These are phyloP conservation scores for Ahaetulla prasina DNA, from an alignment of 2,113 vertebrate species.

Conservation along the genomic window DNA sequence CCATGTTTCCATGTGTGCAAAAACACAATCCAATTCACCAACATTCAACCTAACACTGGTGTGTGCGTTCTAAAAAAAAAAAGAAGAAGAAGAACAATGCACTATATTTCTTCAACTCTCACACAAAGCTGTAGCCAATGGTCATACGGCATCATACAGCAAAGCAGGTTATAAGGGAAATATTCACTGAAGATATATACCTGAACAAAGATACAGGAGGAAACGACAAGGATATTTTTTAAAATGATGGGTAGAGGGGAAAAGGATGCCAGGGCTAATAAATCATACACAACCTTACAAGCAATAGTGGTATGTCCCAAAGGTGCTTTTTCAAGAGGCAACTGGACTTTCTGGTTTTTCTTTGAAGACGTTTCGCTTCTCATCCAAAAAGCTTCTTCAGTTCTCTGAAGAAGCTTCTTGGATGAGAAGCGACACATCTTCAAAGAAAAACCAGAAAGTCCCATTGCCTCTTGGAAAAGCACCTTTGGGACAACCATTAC, in stretches of 20 bases:
- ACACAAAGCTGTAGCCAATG: neutral
- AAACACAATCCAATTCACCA: neutral
- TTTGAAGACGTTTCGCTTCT: too few relatives aligned
- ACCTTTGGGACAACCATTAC: too few relatives aligned
- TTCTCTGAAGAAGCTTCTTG: too few relatives aligned
- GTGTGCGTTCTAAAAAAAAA: neutral
- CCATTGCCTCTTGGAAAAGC: too few relatives aligned
- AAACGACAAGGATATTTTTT: neutral
- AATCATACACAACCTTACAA: neutral
- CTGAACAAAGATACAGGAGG: neutral
- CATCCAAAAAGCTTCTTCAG: too few relatives aligned
- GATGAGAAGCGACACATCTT: too few relatives aligned
- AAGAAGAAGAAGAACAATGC: too few relatives aligned
- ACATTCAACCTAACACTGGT: neutral
- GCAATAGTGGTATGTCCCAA: neutral
- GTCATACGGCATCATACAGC: neutral
- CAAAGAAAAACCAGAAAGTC: too few relatives aligned
- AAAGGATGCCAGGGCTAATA: neutral
- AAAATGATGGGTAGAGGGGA: neutral
- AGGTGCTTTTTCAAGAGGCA: too few relatives aligned
- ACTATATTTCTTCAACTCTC: neutral
- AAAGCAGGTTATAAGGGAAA: neutral
- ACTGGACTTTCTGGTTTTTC: too few relatives aligned
- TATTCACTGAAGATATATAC: neutral
- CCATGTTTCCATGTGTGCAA: neutral